Conservation (phyloP, 2,113 vertebrate species). For the Solenodon paradoxus region DNA sequence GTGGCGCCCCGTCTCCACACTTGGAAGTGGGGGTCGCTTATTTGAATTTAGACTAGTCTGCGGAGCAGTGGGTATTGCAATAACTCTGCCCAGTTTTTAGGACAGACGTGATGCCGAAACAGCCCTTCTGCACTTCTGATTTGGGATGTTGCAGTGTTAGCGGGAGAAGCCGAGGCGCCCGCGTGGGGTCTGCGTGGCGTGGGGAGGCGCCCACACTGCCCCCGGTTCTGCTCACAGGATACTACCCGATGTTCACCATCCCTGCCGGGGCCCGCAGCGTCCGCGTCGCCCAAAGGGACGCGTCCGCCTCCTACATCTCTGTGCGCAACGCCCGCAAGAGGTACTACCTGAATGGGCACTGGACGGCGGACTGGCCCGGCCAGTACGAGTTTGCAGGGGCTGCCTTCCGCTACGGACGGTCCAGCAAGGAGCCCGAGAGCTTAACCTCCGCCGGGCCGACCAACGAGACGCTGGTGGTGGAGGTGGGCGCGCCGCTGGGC, state of each 20-base stretch:
- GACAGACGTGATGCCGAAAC: not conserved
- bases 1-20: no score
- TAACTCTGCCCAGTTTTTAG: not conserved
- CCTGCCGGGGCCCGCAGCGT: conserved; percentile 89
- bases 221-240: conserved; percentile 79
- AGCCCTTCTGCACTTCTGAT: no score
- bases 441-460: conserved; percentile 87
- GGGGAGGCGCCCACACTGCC: no score
- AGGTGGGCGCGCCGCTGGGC: conserved; percentile 78
- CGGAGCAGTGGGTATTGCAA: not conserved
- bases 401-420: conserved; percentile 88
- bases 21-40: not conserved
- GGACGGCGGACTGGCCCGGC: conserved; percentile 92
- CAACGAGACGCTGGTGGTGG: conserved; percentile 89
- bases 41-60: not conserved
- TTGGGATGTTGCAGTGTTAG: no score
- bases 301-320: conserved; percentile 89
- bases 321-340: conserved; percentile 83
- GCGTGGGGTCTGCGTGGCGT: no score
- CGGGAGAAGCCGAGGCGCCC: no score
- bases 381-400: conserved; percentile 87
- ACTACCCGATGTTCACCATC: conserved; percentile 87
- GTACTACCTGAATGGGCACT: conserved; percentile 90
- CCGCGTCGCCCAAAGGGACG: conserved; percentile 85
- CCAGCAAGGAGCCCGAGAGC: conserved; percentile 87